Evolutionary conservation across 2,797 vertebrate genomes (phyloP).

Genomic region (Enoplosus armatus): DNA sequence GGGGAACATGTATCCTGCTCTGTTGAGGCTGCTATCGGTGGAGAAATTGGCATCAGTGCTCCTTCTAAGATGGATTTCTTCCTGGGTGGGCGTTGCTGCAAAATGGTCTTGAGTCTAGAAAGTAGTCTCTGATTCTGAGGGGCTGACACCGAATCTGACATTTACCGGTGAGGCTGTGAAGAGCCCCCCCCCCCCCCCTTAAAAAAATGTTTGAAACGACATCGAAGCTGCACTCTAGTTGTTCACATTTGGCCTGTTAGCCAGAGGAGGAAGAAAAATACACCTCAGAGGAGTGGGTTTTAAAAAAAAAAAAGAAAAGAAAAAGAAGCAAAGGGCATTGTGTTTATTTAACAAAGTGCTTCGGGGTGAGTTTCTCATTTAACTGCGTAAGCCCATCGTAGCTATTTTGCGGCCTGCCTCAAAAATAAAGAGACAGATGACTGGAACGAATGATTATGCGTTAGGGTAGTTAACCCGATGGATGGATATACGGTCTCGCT

Average conservation of each 20-base stretch:
- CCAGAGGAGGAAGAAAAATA: constrained; percentile 29
- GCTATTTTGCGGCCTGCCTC: constrained; percentile 61
- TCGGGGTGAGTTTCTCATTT: constrained; percentile 56
- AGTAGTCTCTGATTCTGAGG: constrained; percentile 54
- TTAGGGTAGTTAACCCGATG: constrained; percentile 70
- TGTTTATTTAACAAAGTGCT: constrained; percentile 71
- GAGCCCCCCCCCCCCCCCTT: not conserved
- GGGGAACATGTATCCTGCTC: constrained; percentile 57
- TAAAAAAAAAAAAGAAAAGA: constrained; percentile 12
- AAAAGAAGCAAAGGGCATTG: constrained; percentile 47
- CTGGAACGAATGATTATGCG: constrained; percentile 70
- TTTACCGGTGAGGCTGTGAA: constrained; percentile 43
- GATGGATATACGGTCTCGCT: constrained; percentile 63
- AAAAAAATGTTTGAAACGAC: not conserved
- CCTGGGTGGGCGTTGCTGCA: constrained; percentile 53
- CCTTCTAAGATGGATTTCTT: constrained; percentile 65
- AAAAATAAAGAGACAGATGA: constrained; percentile 73
- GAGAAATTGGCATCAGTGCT: constrained; percentile 58
- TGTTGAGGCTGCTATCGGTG: constrained; percentile 45
- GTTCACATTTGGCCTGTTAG: constrained; percentile 36
- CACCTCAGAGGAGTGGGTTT: constrained; percentile 18
- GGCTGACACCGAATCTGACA: constrained; percentile 61
- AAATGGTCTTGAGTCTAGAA: constrained; percentile 57
- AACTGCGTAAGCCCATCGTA: constrained; percentile 53
- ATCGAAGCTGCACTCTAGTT: constrained; percentile 30